phyloP scores from a whole-genome alignment of 2,113 vertebrate genomes.

The Daphoenositta chrysoptera region DNA sequence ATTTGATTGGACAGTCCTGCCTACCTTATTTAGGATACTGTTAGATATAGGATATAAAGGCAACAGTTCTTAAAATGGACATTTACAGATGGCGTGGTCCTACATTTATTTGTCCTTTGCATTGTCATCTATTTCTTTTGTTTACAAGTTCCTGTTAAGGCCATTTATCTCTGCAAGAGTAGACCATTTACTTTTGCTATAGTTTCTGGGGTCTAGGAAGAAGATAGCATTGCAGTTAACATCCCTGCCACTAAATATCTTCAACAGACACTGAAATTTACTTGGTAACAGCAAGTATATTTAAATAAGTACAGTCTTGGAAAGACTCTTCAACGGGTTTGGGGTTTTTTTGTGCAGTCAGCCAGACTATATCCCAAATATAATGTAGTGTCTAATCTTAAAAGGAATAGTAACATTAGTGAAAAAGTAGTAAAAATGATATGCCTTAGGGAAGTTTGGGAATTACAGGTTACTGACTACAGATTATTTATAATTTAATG shows the following conservation, averaged over 20 bases:
- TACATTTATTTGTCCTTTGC: not conserved
- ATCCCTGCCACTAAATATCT: not conserved
- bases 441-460: not conserved
- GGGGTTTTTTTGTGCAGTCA: not conserved
- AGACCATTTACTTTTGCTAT: not conserved
- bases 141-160: not conserved
- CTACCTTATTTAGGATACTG: not conserved
- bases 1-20: not conserved
- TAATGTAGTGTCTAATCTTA: not conserved
- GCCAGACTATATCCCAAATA: not conserved
- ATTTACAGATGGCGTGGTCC: not conserved
- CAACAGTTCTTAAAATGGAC: not conserved
- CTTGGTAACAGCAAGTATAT: not conserved
- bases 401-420: not conserved
- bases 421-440: not conserved
- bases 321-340: not conserved
- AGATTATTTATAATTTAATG: not conserved
- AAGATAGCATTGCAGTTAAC: not conserved
- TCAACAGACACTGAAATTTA: not conserved
- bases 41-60: slow-evolving; percentile 26
- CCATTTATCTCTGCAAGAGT: not conserved
- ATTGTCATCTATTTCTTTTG: not conserved
- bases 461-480: not conserved
- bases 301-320: not conserved
- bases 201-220: not conserved